Conservation (phyloP, 2,888 invertebrate species). For the Epistrophella euchroma region DNA sequence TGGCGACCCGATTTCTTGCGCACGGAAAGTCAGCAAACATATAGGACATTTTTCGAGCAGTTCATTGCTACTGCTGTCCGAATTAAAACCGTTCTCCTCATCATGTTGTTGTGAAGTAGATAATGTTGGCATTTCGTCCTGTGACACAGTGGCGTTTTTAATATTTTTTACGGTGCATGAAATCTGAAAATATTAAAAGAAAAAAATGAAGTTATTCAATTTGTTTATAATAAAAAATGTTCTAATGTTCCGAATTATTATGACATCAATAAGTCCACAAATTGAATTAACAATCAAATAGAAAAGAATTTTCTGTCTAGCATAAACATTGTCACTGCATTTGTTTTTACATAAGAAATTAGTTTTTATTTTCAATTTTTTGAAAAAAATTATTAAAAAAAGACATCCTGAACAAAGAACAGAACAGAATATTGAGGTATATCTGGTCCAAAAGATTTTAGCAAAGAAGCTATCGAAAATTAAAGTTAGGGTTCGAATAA, state of each 20-base stretch:
- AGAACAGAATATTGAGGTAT: no score
- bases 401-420: no score
- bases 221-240: not conserved
- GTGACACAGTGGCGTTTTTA: slow-evolving; percentile 77
- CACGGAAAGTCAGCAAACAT: slow-evolving; percentile 90
- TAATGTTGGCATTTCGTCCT: slow-evolving; percentile 52
- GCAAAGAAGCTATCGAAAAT: no score
- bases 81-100: slow-evolving; percentile 80
- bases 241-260: not conserved
- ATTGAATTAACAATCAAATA: no score
- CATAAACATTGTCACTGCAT: no score
- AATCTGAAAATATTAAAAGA: slow-evolving; percentile 77
- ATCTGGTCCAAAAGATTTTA: no score
- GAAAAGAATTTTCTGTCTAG: no score
- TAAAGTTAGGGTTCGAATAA: no score
- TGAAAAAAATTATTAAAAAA: no score
- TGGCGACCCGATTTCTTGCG: slow-evolving; percentile 93
- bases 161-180: slow-evolving; percentile 70
- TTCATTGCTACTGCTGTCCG: slow-evolving; percentile 86
- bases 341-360: no score
- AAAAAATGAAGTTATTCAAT: not conserved
- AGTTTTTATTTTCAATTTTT: no score
- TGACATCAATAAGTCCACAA: not conserved
- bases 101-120: slow-evolving; percentile 34
- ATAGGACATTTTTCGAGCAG: slow-evolving; percentile 95